Conservation (phyloP, 35 echinoderm and acorn worm species). For the Ophiothrix spiculata region DNA sequence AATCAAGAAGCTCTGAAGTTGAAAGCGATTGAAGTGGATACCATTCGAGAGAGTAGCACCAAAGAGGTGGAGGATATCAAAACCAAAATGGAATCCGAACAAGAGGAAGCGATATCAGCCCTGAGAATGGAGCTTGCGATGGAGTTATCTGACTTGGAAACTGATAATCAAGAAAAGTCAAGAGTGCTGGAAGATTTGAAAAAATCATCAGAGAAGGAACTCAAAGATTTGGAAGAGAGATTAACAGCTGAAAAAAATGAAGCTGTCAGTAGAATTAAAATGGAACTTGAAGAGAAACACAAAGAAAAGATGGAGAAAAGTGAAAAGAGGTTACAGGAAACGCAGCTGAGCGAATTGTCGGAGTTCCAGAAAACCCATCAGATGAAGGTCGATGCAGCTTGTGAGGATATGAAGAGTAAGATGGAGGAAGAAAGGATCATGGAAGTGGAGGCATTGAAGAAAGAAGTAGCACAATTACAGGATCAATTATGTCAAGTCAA, state of each 20-base stretch:
- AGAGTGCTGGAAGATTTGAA: constrained; percentile 40
- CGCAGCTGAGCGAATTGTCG: constrained; percentile 59
- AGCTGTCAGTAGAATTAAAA: constrained; percentile 42
- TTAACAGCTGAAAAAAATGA: constrained; percentile 57
- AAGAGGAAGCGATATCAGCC: constrained; percentile 34
- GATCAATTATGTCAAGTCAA: constrained; percentile 4
- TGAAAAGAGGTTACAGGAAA: constrained; percentile 46
- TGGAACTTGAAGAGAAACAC: constrained; percentile 41
- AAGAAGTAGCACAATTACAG: constrained; percentile 11
- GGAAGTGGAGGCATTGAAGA: constrained; percentile 4
- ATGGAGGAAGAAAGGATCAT: constrained; percentile 48
- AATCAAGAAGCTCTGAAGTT: background rate
- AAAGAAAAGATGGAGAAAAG: constrained; percentile 29
- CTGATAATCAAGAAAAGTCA: constrained; percentile 53
- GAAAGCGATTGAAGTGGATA: constrained; percentile 20
- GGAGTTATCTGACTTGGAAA: constrained; percentile 64
- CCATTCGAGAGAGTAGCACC: constrained; percentile 23
- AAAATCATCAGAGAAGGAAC: constrained; percentile 32
- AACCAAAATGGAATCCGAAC: constrained; percentile 43
- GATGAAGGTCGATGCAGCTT: constrained; percentile 56
- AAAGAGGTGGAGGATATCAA: constrained; percentile 47
- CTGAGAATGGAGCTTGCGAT: constrained; percentile 68
- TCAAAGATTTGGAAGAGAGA: constrained; percentile 17
- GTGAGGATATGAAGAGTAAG: constrained; percentile 19
- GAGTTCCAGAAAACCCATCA: constrained; percentile 52